Evolutionary conservation across 2,888 invertebrate genomes (phyloP).

Genomic region (Mimachlamys varia): DNA sequence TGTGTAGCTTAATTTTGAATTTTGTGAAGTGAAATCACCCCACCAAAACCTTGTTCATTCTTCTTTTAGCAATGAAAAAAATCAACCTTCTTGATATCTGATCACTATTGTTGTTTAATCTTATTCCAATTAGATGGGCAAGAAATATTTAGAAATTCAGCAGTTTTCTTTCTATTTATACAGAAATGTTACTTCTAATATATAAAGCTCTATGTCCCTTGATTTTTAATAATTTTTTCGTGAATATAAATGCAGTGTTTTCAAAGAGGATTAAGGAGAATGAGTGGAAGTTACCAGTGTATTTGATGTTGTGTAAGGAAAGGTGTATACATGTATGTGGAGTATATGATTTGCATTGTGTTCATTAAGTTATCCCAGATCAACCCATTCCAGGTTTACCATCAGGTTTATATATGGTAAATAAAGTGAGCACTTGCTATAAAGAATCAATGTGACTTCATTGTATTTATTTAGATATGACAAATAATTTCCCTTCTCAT

Average conservation of each 20-base stretch:
- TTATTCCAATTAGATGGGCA: not conserved
- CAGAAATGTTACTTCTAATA: not conserved
- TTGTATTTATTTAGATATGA: not conserved
- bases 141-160: not conserved
- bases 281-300: not conserved
- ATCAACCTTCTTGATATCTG: no score
- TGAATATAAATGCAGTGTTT: not conserved
- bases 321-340: not conserved
- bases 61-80: no score
- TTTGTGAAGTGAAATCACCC: no score
- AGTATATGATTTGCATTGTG: not conserved
- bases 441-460: not conserved
- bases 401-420: not conserved
- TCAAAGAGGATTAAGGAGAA: not conserved
- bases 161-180: not conserved
- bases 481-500: not conserved
- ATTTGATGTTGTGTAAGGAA: not conserved
- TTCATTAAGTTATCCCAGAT: not conserved
- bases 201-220: not conserved
- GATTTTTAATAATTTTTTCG: not conserved
- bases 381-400: slow-evolving; percentile 29
- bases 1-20: no score
- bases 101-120: no score
- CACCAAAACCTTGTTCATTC: no score
- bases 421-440: not conserved